These are phyloP conservation scores for Aricia agestis DNA, from an alignment of 1,140 invertebrate species.

Conservation along the genomic window DNA sequence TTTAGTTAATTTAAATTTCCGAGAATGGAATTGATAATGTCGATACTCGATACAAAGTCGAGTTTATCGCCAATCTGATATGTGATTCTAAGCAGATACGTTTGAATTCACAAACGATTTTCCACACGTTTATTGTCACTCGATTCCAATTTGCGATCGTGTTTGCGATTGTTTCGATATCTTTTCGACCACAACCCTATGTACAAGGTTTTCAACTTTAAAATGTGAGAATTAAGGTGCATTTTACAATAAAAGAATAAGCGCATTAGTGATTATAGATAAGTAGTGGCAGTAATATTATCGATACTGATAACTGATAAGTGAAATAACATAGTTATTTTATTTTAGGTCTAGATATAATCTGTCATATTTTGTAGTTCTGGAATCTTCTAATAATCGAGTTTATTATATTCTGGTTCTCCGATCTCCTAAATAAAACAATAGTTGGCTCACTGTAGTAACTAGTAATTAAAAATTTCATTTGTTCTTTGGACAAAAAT, in stretches of 20 bases:
- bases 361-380: too few species aligned
- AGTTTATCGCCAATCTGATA: slow-evolving; percentile 60
- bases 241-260: background rate
- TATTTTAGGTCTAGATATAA: background rate
- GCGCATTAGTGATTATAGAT: background rate
- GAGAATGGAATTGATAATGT: slow-evolving; percentile 51
- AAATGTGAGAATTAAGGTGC: background rate
- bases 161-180: slow-evolving; percentile 37
- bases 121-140: slow-evolving; percentile 40
- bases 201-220: background rate
- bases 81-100: slow-evolving; percentile 51
- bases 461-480: too few species aligned
- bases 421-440: too few species aligned
- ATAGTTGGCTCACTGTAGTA: too few species aligned
- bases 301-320: background rate
- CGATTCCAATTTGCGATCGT: slow-evolving; percentile 49
- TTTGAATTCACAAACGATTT: slow-evolving; percentile 53
- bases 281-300: background rate
- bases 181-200: slow-evolving; percentile 30
- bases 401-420: too few species aligned
- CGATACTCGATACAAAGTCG: slow-evolving; percentile 53
- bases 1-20: slow-evolving; percentile 50
- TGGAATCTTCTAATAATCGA: too few species aligned
- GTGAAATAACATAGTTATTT: background rate
- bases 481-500: too few species aligned